Percentiles rank a stretch among this genome's conserved stretches.
Evolutionary conservation across 2,888 invertebrate genomes (phyloP).

Genomic region (Octodonta nipae): DNA sequence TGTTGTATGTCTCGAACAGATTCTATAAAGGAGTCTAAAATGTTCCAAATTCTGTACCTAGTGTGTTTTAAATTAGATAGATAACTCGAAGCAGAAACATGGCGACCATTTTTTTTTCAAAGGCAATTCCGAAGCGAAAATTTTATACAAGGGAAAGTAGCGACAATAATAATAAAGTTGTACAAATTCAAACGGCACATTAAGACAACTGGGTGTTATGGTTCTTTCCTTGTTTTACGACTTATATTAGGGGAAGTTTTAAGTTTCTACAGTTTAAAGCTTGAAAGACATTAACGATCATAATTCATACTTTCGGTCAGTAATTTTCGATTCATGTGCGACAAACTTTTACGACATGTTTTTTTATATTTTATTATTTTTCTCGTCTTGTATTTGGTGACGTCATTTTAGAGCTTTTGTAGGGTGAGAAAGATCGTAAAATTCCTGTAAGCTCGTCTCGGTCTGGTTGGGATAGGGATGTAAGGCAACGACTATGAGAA

Average conservation of each 20-base stretch:
- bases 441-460: conserved; percentile 18
- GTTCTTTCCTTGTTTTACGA: conserved; percentile 23
- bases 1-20: too few relatives aligned
- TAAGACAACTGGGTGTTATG: conserved; percentile 1
- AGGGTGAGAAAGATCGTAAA: conserved; percentile 25
- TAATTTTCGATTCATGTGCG: conserved; percentile 32
- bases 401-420: conserved; percentile 20
- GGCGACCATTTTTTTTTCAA: too few relatives aligned
- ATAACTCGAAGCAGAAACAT: too few relatives aligned
- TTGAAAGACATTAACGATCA: conserved; percentile 25
- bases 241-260: conserved; percentile 16
- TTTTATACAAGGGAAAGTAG: too few relatives aligned
- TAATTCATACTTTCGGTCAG: conserved; percentile 31
- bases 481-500: too few relatives aligned
- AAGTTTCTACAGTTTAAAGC: too few relatives aligned
- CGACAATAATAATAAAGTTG: neutral
- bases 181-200: conserved; percentile 4
- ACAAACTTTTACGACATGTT: conserved; percentile 27
- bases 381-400: conserved; percentile 10
- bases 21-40: too few relatives aligned
- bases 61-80: too few relatives aligned
- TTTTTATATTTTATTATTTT: neutral
- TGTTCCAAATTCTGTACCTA: too few relatives aligned
- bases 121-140: too few relatives aligned
- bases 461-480: conserved; percentile 12